phyloP scores from a whole-genome alignment of 2,888 invertebrate species.

The Minunthozetes semirufus region DNA sequence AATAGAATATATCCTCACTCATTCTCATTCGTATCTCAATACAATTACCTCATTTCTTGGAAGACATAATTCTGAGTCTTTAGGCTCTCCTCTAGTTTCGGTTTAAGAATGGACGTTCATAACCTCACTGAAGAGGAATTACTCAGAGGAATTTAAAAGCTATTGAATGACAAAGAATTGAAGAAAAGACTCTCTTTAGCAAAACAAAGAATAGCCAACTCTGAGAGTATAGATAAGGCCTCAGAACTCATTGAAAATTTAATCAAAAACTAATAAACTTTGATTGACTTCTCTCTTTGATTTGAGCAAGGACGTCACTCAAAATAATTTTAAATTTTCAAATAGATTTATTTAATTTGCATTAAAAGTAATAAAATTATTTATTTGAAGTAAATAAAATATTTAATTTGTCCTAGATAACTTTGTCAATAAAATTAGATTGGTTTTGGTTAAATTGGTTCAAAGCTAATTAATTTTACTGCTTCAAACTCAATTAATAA shows the following conservation, averaged over 20 bases:
- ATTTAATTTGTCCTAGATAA: no score
- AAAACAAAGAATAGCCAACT: not conserved
- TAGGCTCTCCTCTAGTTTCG: not conserved
- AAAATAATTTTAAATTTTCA: no score
- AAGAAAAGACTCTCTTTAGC: not conserved
- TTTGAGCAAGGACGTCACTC: no score
- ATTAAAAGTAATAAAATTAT: no score
- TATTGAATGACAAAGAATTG: constrained; percentile 23
- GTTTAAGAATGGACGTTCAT: no score
- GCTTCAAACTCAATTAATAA: no score
- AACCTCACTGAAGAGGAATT: constrained; percentile 29
- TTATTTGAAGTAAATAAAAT: no score
- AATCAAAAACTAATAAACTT: not conserved
- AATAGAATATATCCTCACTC: not conserved
- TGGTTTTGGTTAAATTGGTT: no score
- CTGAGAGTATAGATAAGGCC: not conserved
- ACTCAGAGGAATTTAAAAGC: constrained; percentile 6
- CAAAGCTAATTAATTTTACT: no score
- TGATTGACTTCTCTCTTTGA: no score
- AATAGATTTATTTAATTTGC: no score
- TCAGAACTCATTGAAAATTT: not conserved
- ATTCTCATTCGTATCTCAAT: not conserved
- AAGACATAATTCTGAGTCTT: not conserved
- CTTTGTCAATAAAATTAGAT: no score
- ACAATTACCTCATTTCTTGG: not conserved